phyloP scores from a whole-genome alignment of 64 coral and sea anemone genomes.

The Anthopleura sola region DNA sequence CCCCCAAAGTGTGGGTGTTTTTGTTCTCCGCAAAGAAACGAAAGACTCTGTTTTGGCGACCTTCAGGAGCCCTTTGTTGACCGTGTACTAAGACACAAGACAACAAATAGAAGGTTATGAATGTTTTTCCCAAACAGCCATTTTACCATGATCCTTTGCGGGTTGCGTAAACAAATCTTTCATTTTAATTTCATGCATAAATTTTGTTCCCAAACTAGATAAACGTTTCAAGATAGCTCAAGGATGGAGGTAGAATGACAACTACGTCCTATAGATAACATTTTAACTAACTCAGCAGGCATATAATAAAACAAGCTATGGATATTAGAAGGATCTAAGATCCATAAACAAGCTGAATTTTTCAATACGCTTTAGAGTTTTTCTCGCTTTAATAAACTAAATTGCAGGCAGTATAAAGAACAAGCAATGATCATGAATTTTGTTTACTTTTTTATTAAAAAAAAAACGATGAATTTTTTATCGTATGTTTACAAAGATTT shows the following conservation, averaged over 20 bases:
- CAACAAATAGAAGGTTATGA: no score
- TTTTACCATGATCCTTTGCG: conserved; percentile 8
- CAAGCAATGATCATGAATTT: background rate
- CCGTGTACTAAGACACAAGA: no score
- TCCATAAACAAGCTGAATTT: no score
- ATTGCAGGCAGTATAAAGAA: background rate
- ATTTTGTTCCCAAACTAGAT: background rate
- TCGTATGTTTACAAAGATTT: background rate
- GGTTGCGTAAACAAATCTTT: background rate
- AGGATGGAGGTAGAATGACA: conserved; percentile 5
- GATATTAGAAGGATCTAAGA: no score
- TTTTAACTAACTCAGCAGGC: background rate
- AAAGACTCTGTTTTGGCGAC: no score
- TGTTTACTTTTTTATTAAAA: background rate
- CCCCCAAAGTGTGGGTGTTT: no score
- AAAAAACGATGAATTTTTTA: background rate
- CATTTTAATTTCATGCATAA: background rate
- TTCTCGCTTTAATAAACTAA: background rate
- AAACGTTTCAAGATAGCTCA: background rate
- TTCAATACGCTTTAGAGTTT: background rate
- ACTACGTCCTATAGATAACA: background rate
- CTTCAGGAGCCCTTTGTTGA: no score
- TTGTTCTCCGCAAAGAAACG: no score
- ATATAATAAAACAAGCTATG: background rate
- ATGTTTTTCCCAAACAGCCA: background rate